These are phyloP conservation scores for Protonemura montana DNA, from an alignment of 2,888 invertebrate genomes.

Conservation along the genomic window DNA sequence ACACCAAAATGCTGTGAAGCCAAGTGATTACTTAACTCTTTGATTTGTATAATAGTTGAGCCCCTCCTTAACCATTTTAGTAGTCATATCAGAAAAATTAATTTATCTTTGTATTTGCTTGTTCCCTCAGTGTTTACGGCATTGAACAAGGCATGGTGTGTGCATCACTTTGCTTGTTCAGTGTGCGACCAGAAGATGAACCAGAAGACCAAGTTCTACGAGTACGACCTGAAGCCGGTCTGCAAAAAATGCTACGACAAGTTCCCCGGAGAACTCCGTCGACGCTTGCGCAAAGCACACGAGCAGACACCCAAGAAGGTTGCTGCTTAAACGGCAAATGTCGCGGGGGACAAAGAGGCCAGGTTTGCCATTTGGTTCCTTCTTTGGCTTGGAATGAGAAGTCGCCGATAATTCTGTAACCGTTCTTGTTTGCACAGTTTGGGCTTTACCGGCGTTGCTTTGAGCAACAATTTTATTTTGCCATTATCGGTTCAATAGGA, in stretches of 20 bases:
- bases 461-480: too few relatives aligned
- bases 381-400: too few relatives aligned
- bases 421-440: too few relatives aligned
- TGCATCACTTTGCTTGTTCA: slow-evolving; percentile 97
- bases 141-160: slow-evolving; percentile 98
- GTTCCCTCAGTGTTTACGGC: slow-evolving; percentile 88
- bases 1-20: too few relatives aligned
- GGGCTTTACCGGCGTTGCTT: too few relatives aligned
- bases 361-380: too few relatives aligned
- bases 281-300: slow-evolving; percentile 88
- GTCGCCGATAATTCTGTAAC: too few relatives aligned
- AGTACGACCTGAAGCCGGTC: slow-evolving; percentile 97
- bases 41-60: too few relatives aligned
- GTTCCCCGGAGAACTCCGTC: slow-evolving; percentile 92
- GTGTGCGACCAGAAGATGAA: slow-evolving; percentile 96
- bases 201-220: slow-evolving; percentile 98
- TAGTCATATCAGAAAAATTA: too few relatives aligned
- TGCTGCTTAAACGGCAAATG: slow-evolving; percentile 49
- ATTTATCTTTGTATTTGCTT: not conserved
- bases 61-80: too few relatives aligned
- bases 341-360: not conserved
- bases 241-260: slow-evolving; percentile 98
- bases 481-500: too few relatives aligned
- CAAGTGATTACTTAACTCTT: too few relatives aligned
- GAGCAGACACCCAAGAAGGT: slow-evolving; percentile 71